phyloP scores from a whole-genome alignment of 2,113 vertebrate genomes.

The Casuarius casuarius region DNA sequence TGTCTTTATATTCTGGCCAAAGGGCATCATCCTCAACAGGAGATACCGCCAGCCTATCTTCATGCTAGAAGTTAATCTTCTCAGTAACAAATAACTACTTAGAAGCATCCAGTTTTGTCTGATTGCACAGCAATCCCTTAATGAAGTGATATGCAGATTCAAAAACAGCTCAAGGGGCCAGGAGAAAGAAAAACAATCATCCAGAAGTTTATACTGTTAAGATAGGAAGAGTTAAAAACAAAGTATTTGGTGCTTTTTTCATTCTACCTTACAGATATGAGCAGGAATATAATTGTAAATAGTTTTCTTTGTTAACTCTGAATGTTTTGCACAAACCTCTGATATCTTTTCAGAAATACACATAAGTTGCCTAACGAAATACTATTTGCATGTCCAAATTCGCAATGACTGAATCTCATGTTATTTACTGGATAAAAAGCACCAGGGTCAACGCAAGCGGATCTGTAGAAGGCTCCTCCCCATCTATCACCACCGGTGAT shows the following conservation, averaged over 20 bases:
- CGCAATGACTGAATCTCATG: fast-evolving
- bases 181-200: not conserved
- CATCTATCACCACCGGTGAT: not conserved
- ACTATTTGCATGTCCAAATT: fast-evolving
- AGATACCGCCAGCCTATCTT: not conserved
- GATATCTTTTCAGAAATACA: not conserved
- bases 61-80: not conserved
- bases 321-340: not conserved
- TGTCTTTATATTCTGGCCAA: not conserved
- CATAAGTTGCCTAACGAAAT: fast-evolving
- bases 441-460: fast-evolving
- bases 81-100: not conserved
- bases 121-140: not conserved
- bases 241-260: not conserved
- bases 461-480: not conserved
- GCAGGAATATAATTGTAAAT: not conserved
- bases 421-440: fast-evolving
- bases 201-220: not conserved
- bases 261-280: not conserved
- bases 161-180: not conserved
- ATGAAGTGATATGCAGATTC: not conserved
- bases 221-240: not conserved
- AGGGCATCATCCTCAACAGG: not conserved
- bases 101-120: not conserved
- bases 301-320: not conserved